Conservation (phyloP, 1,140 invertebrate genomes). For the Papilio glaucus region DNA sequence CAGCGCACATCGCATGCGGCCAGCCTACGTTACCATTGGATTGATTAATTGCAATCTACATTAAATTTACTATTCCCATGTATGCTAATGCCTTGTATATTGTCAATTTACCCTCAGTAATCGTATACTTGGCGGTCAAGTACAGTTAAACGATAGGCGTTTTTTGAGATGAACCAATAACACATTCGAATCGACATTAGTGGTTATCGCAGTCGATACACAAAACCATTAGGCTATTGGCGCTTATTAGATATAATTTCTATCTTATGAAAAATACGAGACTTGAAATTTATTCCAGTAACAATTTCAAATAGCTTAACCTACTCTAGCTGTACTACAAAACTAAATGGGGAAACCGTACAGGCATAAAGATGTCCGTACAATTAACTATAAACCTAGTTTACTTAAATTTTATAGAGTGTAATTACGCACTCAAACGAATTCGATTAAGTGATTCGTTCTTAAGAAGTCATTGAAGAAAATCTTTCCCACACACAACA, state of each 20-base stretch:
- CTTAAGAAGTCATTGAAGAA: conserved; percentile 28
- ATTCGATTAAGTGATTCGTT: conserved; percentile 37
- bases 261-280: no score
- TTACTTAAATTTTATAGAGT: conserved; percentile 37
- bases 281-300: background rate
- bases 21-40: background rate
- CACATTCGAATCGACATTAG: no score
- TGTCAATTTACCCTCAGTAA: background rate
- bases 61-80: conserved; percentile 1
- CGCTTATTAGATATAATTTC: no score
- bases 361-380: background rate
- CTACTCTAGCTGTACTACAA: background rate
- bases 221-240: no score
- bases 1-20: background rate
- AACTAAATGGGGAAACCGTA: background rate
- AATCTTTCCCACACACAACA: conserved; percentile 31
- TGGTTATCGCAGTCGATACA: no score
- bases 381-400: conserved; percentile 38
- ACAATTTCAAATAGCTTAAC: background rate
- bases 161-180: no score
- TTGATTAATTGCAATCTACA: background rate
- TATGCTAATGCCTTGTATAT: background rate
- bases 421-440: conserved; percentile 31
- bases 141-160: no score
- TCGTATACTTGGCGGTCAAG: no score